Percentiles rank a stretch among this genome's conserved stretches.
phyloP scores from a whole-genome alignment of 2,797 vertebrate species.

The Lepus oiostolus region DNA sequence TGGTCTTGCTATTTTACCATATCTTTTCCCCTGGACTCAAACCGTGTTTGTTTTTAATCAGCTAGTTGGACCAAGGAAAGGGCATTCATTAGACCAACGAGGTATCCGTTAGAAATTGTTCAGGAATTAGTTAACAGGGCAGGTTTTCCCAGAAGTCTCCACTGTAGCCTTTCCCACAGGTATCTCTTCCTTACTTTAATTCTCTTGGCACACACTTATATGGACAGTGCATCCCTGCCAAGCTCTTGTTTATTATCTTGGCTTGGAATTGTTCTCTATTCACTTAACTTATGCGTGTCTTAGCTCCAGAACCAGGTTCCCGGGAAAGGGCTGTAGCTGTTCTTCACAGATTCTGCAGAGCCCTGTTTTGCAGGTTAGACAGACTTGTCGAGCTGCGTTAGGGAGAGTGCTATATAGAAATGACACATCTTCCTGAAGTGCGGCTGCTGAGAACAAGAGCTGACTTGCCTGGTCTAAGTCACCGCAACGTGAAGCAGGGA shows the following conservation, averaged over 20 bases:
- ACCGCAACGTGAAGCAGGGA: background rate
- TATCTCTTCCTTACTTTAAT: slow-evolving; percentile 63
- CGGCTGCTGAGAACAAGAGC: background rate
- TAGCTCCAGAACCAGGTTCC: slow-evolving; percentile 49
- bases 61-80: background rate
- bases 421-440: slow-evolving; percentile 25
- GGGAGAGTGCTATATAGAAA: background rate
- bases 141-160: slow-evolving; percentile 51
- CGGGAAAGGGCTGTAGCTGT: slow-evolving; percentile 29
- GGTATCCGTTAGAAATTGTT: slow-evolving; percentile 45
- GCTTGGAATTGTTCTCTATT: slow-evolving; percentile 26
- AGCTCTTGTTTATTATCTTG: slow-evolving; percentile 64
- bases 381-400: slow-evolving; percentile 24
- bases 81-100: background rate
- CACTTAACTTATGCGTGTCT: background rate
- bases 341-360: slow-evolving; percentile 47
- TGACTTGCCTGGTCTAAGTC: background rate
- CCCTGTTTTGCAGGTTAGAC: slow-evolving; percentile 43
- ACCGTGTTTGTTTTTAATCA: slow-evolving; percentile 31
- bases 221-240: slow-evolving; percentile 18
- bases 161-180: slow-evolving; percentile 62
- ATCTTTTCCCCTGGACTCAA: slow-evolving; percentile 26
- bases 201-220: slow-evolving; percentile 48
- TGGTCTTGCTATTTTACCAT: background rate
- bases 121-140: background rate